Conservation (phyloP, 1,140 invertebrate genomes). For the Caenorhabditis remanei region DNA sequence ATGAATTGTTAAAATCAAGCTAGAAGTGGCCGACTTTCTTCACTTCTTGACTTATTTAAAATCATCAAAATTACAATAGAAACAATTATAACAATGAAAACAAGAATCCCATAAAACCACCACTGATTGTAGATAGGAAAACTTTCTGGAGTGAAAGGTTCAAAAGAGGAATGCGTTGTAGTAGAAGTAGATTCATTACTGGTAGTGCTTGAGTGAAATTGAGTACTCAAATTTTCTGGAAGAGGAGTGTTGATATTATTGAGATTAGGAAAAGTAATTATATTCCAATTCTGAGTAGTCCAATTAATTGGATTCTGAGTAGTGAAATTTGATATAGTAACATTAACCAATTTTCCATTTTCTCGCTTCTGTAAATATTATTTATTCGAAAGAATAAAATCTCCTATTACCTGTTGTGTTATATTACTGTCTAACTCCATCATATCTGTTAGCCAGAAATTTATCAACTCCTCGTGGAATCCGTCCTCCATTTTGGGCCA, state of each 20-base stretch:
- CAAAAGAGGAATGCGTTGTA: too few species aligned
- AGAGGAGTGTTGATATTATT: too few species aligned
- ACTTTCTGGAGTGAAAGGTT: too few species aligned
- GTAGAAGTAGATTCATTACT: too few species aligned
- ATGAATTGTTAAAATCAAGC: not conserved
- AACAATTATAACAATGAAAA: not conserved
- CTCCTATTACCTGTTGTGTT: not conserved
- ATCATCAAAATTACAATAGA: not conserved
- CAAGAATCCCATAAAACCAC: not conserved
- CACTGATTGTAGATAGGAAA: not conserved
- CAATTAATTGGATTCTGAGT: too few species aligned
- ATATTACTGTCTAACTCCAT: not conserved
- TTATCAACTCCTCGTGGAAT: not conserved
- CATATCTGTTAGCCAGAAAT: constrained; percentile 15
- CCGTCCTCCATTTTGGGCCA: not conserved
- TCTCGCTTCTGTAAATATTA: not conserved
- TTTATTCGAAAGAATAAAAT: too few species aligned
- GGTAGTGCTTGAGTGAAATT: too few species aligned
- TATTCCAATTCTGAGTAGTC: too few species aligned
- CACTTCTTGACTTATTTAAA: not conserved
- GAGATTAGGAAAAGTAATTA: too few species aligned
- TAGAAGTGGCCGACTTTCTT: not conserved
- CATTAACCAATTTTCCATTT: not conserved
- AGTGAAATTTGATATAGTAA: too few species aligned
- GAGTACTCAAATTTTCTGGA: too few species aligned